A percentile compares a stretch with the other conserved stretches of the same genome.
Evolutionary conservation across 2,113 vertebrate species (phyloP).

Genomic region (Xiphophorus couchianus): DNA sequence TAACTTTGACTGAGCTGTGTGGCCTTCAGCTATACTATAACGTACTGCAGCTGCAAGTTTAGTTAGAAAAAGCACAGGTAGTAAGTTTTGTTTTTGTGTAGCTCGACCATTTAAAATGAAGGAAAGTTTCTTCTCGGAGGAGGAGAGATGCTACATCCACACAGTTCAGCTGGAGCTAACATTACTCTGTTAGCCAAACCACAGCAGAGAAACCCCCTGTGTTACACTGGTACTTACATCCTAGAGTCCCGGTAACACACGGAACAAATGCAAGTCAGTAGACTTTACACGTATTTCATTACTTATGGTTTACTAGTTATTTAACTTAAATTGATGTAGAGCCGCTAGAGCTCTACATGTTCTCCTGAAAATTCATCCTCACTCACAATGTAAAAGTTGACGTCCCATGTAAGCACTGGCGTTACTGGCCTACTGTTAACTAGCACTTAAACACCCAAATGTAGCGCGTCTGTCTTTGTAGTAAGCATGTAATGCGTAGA

Average conservation of each 20-base stretch:
- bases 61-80: neutral
- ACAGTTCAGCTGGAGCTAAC: constrained; percentile 60
- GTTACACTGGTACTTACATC: neutral
- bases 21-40: constrained; percentile 46
- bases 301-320: constrained; percentile 30
- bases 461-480: neutral
- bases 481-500: constrained; percentile 44
- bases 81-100: too few relatives aligned
- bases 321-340: constrained; percentile 47
- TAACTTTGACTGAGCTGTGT: constrained; percentile 62
- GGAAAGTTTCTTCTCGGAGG: constrained; percentile 60
- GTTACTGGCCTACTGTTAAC: neutral
- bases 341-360: constrained; percentile 8
- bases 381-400: constrained; percentile 52
- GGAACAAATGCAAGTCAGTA: neutral
- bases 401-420: neutral
- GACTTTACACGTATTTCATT: neutral
- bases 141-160: constrained; percentile 54
- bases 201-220: neutral
- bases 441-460: neutral
- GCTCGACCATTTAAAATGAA: neutral
- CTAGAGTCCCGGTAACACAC: neutral
- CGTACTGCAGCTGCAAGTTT: neutral
- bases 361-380: constrained; percentile 18
- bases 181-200: constrained; percentile 33